phyloP scores from a whole-genome alignment of 2,113 vertebrate genomes.

The Salminus brasiliensis region DNA sequence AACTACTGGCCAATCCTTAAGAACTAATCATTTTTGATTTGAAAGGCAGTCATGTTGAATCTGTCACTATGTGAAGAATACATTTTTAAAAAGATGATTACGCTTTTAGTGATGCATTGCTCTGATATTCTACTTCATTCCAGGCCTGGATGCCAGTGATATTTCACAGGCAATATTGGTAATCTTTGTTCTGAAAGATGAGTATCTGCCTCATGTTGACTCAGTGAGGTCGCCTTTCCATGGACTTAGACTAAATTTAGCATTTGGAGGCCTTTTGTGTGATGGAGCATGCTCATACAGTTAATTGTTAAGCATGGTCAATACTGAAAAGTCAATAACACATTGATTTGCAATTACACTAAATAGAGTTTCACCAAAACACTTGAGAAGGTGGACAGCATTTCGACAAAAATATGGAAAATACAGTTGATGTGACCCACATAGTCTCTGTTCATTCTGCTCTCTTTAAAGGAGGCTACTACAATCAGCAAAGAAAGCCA shows the following conservation, averaged over 20 bases:
- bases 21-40: slow-evolving; percentile 25
- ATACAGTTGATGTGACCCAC: neutral
- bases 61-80: slow-evolving; percentile 33
- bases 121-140: neutral
- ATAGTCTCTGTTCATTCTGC: slow-evolving; percentile 15
- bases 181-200: neutral
- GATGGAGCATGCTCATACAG: slow-evolving; percentile 16
- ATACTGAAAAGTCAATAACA: slow-evolving; percentile 36
- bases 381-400: neutral
- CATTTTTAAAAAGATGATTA: neutral
- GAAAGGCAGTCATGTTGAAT: slow-evolving; percentile 36
- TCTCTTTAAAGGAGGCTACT: slow-evolving; percentile 83
- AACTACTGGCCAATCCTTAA: slow-evolving; percentile 20
- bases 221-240: slow-evolving; percentile 22
- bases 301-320: slow-evolving; percentile 14
- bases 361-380: slow-evolving; percentile 30
- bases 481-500: slow-evolving; percentile 90
- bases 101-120: neutral
- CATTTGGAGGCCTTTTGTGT: slow-evolving; percentile 12
- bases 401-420: slow-evolving; percentile 20
- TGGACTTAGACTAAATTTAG: slow-evolving; percentile 26
- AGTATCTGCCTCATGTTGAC: neutral
- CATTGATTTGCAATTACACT: slow-evolving; percentile 40
- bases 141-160: neutral
- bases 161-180: neutral